Conservation (phyloP, 2,113 vertebrate species). For the Otis tarda region DNA sequence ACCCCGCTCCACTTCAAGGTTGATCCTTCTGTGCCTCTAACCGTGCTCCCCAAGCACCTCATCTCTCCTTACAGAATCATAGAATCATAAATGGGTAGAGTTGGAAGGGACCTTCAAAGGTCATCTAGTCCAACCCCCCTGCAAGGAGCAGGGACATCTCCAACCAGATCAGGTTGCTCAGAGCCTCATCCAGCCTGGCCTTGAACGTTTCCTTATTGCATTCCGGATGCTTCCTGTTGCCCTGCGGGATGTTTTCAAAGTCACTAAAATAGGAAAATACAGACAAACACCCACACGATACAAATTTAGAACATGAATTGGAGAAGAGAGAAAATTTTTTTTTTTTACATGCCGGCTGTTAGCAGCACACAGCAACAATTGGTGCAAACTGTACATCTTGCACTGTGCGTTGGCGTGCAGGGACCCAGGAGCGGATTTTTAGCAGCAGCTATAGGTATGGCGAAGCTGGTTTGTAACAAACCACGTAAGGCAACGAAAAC, state of each 20-base stretch:
- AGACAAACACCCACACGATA: not conserved
- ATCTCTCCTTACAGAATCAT: too few species aligned
- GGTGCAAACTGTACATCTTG: not conserved
- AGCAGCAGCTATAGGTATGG: not conserved
- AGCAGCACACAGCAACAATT: not conserved
- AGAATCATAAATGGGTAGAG: too few species aligned
- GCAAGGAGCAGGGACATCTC: too few species aligned
- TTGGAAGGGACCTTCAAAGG: too few species aligned
- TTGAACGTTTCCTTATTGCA: too few species aligned
- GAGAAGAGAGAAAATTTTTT: not conserved
- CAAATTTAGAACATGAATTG: not conserved
- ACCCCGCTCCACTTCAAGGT: rapidly evolving
- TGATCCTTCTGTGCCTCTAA: not conserved
- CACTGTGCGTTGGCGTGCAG: not conserved
- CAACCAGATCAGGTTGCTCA: too few species aligned
- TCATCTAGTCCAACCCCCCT: too few species aligned
- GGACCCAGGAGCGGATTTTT: not conserved
- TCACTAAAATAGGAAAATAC: not conserved
- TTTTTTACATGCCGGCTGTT: not conserved
- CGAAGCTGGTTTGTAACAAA: not conserved
- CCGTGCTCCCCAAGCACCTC: not conserved
- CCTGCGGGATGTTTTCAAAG: not conserved
- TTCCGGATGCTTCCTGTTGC: not conserved
- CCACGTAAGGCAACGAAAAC: not conserved
- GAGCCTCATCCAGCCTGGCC: too few species aligned